Conservation (phyloP, 2,113 vertebrate genomes). For the Polypterus senegalus region DNA sequence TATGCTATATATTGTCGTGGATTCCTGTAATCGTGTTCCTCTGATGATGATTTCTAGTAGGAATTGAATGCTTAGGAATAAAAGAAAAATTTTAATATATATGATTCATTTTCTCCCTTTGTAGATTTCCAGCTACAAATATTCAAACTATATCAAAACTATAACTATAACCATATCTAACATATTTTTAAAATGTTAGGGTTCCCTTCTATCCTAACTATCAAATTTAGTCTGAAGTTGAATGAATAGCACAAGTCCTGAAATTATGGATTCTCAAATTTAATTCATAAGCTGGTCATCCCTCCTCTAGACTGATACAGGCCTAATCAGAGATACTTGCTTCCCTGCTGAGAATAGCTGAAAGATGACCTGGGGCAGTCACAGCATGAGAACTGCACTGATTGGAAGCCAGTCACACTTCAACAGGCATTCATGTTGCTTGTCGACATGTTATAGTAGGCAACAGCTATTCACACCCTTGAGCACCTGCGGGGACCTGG, state of each 20-base stretch:
- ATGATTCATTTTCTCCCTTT: too few species aligned
- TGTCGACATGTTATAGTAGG: slow-evolving; percentile 34
- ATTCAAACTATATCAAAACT: too few species aligned
- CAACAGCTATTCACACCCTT: slow-evolving; percentile 25
- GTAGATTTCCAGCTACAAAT: too few species aligned
- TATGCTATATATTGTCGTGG: too few species aligned
- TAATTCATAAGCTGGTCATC: slow-evolving; percentile 1
- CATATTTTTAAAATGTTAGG: too few species aligned
- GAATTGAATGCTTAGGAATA: too few species aligned
- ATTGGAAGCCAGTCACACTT: slow-evolving; percentile 46
- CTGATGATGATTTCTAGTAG: too few species aligned
- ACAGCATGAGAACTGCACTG: slow-evolving; percentile 36
- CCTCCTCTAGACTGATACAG: slow-evolving; percentile 17
- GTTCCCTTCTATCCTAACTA: too few species aligned
- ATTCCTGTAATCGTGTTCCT: too few species aligned
- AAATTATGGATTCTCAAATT: slow-evolving; percentile 21
- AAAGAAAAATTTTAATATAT: too few species aligned
- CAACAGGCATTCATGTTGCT: slow-evolving; percentile 43
- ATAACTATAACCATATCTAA: too few species aligned
- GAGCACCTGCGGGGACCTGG: slow-evolving; percentile 29
- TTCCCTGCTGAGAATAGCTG: slow-evolving; percentile 26
- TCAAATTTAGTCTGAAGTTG: too few species aligned
- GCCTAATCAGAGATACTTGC: slow-evolving; percentile 23
- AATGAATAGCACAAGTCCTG: slow-evolving; percentile 5
- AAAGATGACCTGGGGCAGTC: slow-evolving; percentile 34